Percentiles rank a stretch among this genome's conserved stretches.
These are phyloP conservation scores for Leuciscus waleckii DNA, from an alignment of 2,797 vertebrate species.

Conservation along the genomic window DNA sequence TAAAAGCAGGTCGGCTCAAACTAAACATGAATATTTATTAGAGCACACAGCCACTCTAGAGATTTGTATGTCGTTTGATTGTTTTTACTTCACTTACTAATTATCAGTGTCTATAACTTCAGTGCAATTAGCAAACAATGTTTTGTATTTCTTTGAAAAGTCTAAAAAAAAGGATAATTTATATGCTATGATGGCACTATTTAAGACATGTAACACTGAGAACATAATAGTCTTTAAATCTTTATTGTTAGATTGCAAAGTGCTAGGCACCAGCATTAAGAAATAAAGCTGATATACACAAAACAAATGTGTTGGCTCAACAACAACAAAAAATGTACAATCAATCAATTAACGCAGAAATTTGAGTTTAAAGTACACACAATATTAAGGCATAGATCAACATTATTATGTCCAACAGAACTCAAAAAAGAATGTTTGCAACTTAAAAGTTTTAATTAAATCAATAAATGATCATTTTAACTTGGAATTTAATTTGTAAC, in stretches of 20 bases:
- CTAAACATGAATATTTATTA: neutral
- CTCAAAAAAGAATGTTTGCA: neutral
- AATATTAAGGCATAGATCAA: neutral
- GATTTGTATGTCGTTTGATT: too few relatives aligned
- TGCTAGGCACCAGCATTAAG: neutral
- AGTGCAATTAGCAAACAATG: too few relatives aligned
- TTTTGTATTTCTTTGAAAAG: neutral
- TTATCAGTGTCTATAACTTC: too few relatives aligned
- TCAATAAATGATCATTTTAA: neutral
- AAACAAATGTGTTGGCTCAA: too few relatives aligned
- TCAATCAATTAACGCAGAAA: neutral
- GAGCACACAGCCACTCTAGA: neutral
- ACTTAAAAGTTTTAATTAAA: neutral
- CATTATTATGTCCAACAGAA: neutral
- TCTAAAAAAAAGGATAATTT: neutral
- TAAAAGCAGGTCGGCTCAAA: neutral
- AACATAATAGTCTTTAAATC: neutral
- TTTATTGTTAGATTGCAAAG: slow-evolving; percentile 5
- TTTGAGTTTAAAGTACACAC: neutral
- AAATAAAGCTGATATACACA: neutral
- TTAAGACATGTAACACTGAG: neutral
- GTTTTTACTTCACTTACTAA: too few relatives aligned
- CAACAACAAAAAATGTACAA: too few relatives aligned
- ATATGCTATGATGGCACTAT: neutral
- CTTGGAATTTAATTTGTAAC: neutral